Base-by-base conservation (phyloP, 2,113 vertebrate species). In the Dasyurus viverrinus region DNA sequence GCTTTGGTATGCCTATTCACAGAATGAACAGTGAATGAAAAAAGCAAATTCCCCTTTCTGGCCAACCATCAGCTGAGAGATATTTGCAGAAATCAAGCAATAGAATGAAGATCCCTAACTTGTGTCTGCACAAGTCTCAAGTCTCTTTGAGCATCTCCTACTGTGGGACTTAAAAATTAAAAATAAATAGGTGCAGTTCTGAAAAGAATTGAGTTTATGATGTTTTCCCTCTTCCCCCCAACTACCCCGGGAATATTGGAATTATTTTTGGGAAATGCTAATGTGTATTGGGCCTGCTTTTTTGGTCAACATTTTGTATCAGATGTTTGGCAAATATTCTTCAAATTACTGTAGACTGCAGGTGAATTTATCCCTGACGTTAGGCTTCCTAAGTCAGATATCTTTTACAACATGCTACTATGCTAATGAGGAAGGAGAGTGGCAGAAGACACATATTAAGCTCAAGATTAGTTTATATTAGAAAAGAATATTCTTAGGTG, bases 1-100 rank as follows among this genome's bases (percentile, higher is more conserved):
- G 26, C 55, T 96, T 19, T 95, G 6, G 24, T 50, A 91, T 1
- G 24, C 16, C 8, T 96, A 96, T 30, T 96, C 54, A 95, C 42
- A 89, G 84, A 96, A 93, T 8, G 30, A 97, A 95, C 42, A 96
- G 91, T 19, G 92, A 96, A 96, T 94, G 55, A 54, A 98, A 97
- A 94, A 8, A 68, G 93, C 11, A 98, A 96, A 89, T 76, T 48
- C 26, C 89, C 54, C 91, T 95, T 53, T 25, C 76, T 91, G 90
- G 90, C 57, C n/a, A 92, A 90, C 11, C 57, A 93, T 27, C 92
- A 95, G 93, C 55, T 98, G 93, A 97, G 95, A 97, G 96, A 57
- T 57, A 97, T 90, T 89, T 94, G 36, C 95, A 95, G 55, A 96
- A 96, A 92, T 92, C 55, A 96, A 95, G 90, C 0, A 68, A 91